Evolutionary conservation across 2,797 vertebrate species (phyloP), one percentile per base, ranked within the genome.

Genomic region (Botia kubotai): DNA sequence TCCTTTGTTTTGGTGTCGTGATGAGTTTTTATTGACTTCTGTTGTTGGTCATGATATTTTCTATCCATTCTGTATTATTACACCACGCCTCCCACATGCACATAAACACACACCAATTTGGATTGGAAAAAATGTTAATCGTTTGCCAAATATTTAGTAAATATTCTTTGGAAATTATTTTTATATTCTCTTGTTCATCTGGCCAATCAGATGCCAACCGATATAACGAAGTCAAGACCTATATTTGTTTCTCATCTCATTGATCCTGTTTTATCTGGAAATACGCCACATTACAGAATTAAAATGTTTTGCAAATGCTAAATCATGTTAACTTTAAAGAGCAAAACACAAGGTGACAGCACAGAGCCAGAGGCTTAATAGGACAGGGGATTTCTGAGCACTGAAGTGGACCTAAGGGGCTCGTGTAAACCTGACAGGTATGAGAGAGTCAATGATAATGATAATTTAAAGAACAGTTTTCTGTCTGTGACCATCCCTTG

Each of bases 401-500:
- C 23, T 16, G 4, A 67, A 72, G 29, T 69, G 50, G 33, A 36
- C 29, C 4, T 74, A 33, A 7, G 6, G 8, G 39, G 39, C 8
- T 33, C 33, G 33, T 3, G 4, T 33, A 33, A 33, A 33, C 33
- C 33, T 3, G 33, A 33, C 33, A 33, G 33, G 33, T 33, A 33
- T 33, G 33, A 33, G 33, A 33, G 33, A 3, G 36, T 8, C 48
- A 74, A 7, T 19, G 55, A 76, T 26, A 19, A 67, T 82, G 52
- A 55, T 29, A 48, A 63, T 33, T 36, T 12, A 29, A 60, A 6
- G 19, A 21, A 21, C 55, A 21, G 10, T 75, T 57, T 70, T 75
- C 50, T 81, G 48, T 63, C 68, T 67, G 55, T 62, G 11, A 65
- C 36, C 21, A 7, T 58, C 19, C 26, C n/a, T 11, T 39, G 70